These are phyloP conservation scores for Pyrrhopygopsis socrates DNA, from an alignment of 2,888 invertebrate genomes.

Conservation along the genomic window DNA sequence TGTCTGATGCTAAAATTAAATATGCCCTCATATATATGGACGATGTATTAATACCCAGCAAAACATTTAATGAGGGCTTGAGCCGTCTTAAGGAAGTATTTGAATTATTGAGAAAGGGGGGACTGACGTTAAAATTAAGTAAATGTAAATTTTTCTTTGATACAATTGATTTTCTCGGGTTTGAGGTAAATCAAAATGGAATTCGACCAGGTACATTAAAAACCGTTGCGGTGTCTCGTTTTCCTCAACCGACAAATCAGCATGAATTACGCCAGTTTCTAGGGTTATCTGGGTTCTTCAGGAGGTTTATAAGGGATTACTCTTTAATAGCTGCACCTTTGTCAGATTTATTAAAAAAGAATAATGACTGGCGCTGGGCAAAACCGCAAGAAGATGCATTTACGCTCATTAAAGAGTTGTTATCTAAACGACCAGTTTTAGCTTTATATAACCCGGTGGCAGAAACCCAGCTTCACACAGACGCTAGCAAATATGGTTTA, in stretches of 20 bases:
- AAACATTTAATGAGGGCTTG: slow-evolving; percentile 32
- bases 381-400: background rate
- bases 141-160: slow-evolving; percentile 59
- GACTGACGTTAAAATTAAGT: slow-evolving; percentile 57
- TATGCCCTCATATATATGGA: slow-evolving; percentile 60
- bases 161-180: slow-evolving; percentile 46
- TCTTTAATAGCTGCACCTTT: slow-evolving; percentile 45
- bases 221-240: slow-evolving; percentile 39
- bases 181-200: slow-evolving; percentile 38
- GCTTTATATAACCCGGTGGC: background rate
- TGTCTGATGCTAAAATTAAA: slow-evolving; percentile 63
- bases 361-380: slow-evolving; percentile 28
- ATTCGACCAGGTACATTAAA: slow-evolving; percentile 45
- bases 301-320: slow-evolving; percentile 50
- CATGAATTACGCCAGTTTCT: slow-evolving; percentile 47
- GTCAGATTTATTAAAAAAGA: slow-evolving; percentile 36
- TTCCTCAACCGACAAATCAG: slow-evolving; percentile 39
- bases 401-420: background rate
- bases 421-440: slow-evolving; percentile 3
- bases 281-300: slow-evolving; percentile 49
- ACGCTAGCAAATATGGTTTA: slow-evolving; percentile 37
- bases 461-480: slow-evolving; percentile 44
- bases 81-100: slow-evolving; percentile 60
- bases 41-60: slow-evolving; percentile 52
- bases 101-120: slow-evolving; percentile 32